These are phyloP conservation scores for Sylvilagus bachmani DNA, from an alignment of 2,113 vertebrate genomes.

Conservation along the genomic window DNA sequence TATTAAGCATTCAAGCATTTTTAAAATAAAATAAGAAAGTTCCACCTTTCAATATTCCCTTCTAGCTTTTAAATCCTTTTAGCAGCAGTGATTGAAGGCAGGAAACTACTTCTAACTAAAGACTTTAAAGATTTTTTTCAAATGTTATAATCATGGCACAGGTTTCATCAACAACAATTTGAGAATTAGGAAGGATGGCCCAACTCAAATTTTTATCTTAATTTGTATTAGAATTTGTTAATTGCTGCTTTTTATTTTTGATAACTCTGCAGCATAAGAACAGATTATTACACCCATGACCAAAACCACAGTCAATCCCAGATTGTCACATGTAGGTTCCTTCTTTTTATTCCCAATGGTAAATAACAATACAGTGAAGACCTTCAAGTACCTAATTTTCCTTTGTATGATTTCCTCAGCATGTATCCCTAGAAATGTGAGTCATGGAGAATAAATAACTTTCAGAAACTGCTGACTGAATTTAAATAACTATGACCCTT, in stretches of 20 bases:
- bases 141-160: not conserved
- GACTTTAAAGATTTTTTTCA: slow-evolving; percentile 38
- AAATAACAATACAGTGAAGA: slow-evolving; percentile 24
- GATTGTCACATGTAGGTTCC: not conserved
- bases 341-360: not conserved
- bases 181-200: not conserved
- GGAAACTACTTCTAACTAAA: slow-evolving; percentile 22
- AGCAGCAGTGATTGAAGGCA: not conserved
- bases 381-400: not conserved
- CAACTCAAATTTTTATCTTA: not conserved
- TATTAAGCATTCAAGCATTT: not conserved
- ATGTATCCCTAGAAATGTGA: slow-evolving; percentile 35
- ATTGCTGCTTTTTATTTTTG: not conserved
- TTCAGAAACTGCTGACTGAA: not conserved
- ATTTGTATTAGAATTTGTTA: slow-evolving; percentile 18
- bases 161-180: not conserved
- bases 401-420: slow-evolving; percentile 37
- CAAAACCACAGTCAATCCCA: not conserved
- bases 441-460: not conserved
- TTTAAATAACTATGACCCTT: slow-evolving; percentile 38
- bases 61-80: slow-evolving; percentile 20
- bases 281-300: not conserved
- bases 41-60: not conserved
- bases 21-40: not conserved
- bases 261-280: not conserved